Evolutionary conservation across 2,797 vertebrate species (phyloP), one percentile per base, ranked within the genome.

Genomic region (Pseudochirops corinnae): DNA sequence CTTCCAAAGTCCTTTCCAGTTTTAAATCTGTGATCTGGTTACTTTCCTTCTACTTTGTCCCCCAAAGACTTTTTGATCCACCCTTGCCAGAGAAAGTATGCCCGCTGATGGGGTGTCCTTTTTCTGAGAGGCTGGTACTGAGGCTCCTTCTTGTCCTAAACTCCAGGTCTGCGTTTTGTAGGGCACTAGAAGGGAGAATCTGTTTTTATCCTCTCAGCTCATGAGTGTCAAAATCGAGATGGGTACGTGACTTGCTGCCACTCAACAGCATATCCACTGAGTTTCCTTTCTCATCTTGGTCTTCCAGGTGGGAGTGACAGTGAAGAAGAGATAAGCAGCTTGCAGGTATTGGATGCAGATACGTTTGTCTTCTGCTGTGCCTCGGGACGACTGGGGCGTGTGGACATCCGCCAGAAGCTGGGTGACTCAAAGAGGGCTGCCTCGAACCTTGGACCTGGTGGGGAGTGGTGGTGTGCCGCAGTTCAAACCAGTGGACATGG

Each of bases 301-400:
- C 92, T 56, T 96, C 55, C 53, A 91, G 93, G 93, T 26, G 21
- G 92, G 60, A 46, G 87, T 2, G 96, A 93, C 1, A n/a, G 95
- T 0, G 99, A 99, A 55, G 95, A 97, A 55, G 98, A 99, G 46
- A 87, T 87, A 87, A 99, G 99, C 0, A 97, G 98, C 29, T 94
- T 99, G 56, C 98, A 98, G 12, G 99, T 99, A 91, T 94, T 99
- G 94, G 98, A 98, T 0, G 92, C 98, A 33, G 16, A 95, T 3
- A 98, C 98, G 0, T 98, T 99, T 94, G 96, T 99, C 5, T 98
- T 99, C 56, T 99, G 99, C 97, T 98, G 99, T 0, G 10, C 90
- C 11, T 97, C 97, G 0, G 99, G 99, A 9, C 98, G 53, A 33
- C 96, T 99, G 21, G 99, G 98, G 92, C 31, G 99, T 1, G 98